phyloP scores from a whole-genome alignment of 1,140 invertebrate genomes.

The Euschistus heros region DNA sequence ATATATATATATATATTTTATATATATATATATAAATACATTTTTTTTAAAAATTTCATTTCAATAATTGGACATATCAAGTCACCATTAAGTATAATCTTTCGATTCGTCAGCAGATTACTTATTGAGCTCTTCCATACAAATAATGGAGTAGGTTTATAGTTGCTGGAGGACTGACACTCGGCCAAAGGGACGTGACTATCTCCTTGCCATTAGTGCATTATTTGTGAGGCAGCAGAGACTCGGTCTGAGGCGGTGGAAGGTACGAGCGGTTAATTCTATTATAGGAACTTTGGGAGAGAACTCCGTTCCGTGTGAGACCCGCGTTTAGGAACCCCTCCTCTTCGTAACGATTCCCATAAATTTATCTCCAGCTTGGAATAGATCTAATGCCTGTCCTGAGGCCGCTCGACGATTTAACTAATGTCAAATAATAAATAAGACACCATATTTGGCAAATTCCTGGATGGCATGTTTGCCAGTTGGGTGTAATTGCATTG shows the following conservation, averaged over 20 bases:
- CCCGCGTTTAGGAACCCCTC: neutral
- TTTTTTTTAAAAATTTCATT: neutral
- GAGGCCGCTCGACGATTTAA: neutral
- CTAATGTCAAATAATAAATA: conserved; percentile 7
- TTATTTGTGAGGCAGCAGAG: conserved; percentile 4
- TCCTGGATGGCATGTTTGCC: neutral
- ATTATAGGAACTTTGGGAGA: neutral
- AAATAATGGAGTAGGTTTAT: no score
- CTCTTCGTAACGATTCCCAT: neutral
- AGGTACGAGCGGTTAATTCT: conserved; percentile 1
- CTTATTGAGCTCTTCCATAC: no score
- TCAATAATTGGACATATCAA: no score
- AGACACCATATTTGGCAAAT: conserved; percentile 4
- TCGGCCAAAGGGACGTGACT: neutral
- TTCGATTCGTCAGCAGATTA: no score
- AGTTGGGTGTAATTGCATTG: no score
- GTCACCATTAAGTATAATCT: no score
- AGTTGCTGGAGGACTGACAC: no score
- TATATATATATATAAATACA: neutral
- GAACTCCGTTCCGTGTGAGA: conserved; percentile 3
- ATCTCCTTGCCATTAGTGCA: neutral
- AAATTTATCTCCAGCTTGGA: neutral
- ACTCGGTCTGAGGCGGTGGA: neutral
- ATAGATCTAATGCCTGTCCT: conserved; percentile 5
- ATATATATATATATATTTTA: conserved; percentile 5